Conservation (phyloP, 1,140 invertebrate genomes). For the Meloidogyne exigua region DNA sequence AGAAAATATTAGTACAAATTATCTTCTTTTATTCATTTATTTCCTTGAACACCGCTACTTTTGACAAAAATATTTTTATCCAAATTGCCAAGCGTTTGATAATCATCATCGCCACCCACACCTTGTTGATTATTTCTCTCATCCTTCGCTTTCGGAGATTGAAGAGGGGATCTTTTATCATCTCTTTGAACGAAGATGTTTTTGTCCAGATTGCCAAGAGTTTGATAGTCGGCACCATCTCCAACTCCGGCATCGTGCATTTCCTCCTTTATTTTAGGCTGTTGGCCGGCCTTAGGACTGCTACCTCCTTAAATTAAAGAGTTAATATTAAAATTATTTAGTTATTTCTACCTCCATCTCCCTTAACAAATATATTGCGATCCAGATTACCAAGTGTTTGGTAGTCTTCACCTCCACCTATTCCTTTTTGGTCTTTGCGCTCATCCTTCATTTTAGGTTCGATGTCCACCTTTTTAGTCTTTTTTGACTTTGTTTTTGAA, state of each 20-base stretch:
- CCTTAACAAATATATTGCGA: background rate
- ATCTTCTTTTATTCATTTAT: background rate
- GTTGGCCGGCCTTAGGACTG: background rate
- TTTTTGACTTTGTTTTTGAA: background rate
- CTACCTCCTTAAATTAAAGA: background rate
- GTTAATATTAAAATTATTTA: too few species aligned
- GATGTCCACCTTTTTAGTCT: background rate
- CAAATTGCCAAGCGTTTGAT: background rate
- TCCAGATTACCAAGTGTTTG: background rate
- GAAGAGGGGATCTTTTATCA: background rate
- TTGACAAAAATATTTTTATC: constrained; percentile 3
- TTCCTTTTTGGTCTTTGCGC: background rate
- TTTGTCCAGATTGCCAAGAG: background rate
- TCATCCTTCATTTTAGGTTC: background rate
- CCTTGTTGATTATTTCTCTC: background rate
- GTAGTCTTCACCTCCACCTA: background rate
- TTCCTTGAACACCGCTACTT: background rate
- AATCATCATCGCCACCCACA: background rate
- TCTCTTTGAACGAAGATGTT: constrained; percentile 1
- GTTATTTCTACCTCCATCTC: background rate
- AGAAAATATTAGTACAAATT: background rate
- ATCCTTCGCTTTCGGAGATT: background rate
- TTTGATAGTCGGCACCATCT: background rate
- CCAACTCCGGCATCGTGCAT: background rate
- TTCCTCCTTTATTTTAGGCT: background rate